Evolutionary conservation across 1,140 invertebrate genomes (phyloP), one percentile per base, ranked within the genome.

Genomic region (Ctenoplectra terminalis): DNA sequence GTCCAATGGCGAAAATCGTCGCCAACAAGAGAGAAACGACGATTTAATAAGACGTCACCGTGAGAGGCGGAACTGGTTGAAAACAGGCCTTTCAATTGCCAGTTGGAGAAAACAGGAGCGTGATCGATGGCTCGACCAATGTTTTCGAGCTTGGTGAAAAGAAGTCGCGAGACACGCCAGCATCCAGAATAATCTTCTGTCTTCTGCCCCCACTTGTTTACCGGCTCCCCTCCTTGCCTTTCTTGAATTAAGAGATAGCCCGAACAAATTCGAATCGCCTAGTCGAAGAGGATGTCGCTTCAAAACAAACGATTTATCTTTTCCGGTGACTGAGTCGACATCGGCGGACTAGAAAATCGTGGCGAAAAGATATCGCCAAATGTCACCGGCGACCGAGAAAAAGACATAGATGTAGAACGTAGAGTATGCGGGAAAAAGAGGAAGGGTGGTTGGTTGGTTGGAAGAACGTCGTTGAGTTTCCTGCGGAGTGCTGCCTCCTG

Each of bases 301-400:
- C 86, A 90, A 92, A 92, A 92, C 90, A 93, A 93, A 83, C 92
- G 87, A 93, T 93, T 92, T 92, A 90, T 93, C 90, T 92, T 92
- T 91, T 91, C 87, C 90, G 87, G 85, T 88, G 88, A 70, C 80
- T 88, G 88, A 90, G 87, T 88, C 90, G 87, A 88, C 86, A 26
- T 56, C 4, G 11, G 20, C 11, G 11, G 34, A 1, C 2, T 83
- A 90, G 84, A 90, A 91, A 88, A 91, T 80, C 81, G 87, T 75
- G 76, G 71, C 84, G 81, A 88, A 74, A 90, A 90, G 84, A 92
- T 90, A 89, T 92, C 71, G 85, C 85, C 77, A 60, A 50, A 81
- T 86, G 81, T 88, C 87, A 87, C 20, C 26, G 60, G 74, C 71
- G 72, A 50, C 58, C 67, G 80, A 87, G 77, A 87, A 56, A 79